Conservation (phyloP, 1,140 invertebrate genomes). For the Hylyphantes graminicola region DNA sequence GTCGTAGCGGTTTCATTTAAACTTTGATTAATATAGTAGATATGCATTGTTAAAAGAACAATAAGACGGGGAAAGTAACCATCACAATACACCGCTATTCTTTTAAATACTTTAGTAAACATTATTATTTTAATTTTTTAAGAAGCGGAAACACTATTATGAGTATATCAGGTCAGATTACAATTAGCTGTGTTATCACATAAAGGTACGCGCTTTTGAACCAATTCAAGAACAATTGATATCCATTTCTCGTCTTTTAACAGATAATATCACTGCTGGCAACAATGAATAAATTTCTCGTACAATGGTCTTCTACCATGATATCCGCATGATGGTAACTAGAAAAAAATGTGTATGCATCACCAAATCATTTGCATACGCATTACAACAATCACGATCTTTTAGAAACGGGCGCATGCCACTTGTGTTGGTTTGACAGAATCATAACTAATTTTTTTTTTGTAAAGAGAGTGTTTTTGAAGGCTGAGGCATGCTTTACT, state of each 20-base stretch:
- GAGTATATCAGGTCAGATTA: background rate
- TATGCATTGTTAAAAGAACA: no score
- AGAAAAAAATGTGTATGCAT: slow-evolving; percentile 35
- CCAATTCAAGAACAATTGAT: slow-evolving; percentile 45
- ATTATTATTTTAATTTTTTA: background rate
- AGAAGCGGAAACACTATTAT: background rate
- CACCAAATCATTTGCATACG: slow-evolving; percentile 35
- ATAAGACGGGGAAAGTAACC: no score
- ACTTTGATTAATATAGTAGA: no score
- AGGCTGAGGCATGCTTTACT: no score
- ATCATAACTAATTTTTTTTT: no score
- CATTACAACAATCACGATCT: slow-evolving; percentile 4
- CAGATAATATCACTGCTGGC: slow-evolving; percentile 20
- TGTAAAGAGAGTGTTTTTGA: no score
- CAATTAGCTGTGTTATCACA: background rate
- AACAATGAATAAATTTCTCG: slow-evolving; percentile 51
- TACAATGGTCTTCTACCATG: slow-evolving; percentile 29
- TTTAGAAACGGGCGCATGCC: background rate
- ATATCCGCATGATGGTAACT: slow-evolving; percentile 37
- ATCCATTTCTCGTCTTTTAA: slow-evolving; percentile 18
- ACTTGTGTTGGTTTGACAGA: no score
- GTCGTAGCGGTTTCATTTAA: no score
- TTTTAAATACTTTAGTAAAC: no score
- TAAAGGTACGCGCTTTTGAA: background rate
- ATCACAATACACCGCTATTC: no score